These are phyloP conservation scores for Calephelis nemesis DNA, from an alignment of 1,140 invertebrate genomes.

Conservation along the genomic window DNA sequence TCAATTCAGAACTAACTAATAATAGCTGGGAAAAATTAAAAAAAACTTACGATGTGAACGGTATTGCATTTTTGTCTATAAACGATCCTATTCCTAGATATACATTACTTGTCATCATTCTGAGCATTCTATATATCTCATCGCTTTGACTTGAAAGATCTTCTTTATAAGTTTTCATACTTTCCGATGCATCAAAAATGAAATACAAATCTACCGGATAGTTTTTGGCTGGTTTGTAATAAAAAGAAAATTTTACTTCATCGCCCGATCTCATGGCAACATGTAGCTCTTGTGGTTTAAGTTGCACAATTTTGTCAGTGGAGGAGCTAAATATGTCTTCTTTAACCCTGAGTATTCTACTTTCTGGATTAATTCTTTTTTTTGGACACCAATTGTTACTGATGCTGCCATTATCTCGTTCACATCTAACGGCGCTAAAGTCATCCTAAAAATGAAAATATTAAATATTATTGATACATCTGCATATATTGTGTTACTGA, in stretches of 20 bases:
- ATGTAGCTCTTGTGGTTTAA: slow-evolving; percentile 55
- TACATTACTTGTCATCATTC: slow-evolving; percentile 90
- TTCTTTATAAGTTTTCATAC: slow-evolving; percentile 85
- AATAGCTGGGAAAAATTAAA: too few relatives aligned
- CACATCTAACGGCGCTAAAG: slow-evolving; percentile 24
- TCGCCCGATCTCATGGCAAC: slow-evolving; percentile 50
- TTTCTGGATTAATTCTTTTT: slow-evolving; percentile 28
- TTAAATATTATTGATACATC: too few relatives aligned
- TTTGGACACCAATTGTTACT: too few relatives aligned
- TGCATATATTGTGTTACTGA: not conserved
- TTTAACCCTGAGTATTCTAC: slow-evolving; percentile 1
- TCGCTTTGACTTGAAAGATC: slow-evolving; percentile 84
- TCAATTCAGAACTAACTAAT: too few relatives aligned
- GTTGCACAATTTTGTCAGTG: slow-evolving; percentile 46
- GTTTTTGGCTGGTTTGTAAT: slow-evolving; percentile 83
- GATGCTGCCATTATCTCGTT: too few relatives aligned
- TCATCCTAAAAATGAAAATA: slow-evolving; percentile 40
- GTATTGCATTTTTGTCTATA: slow-evolving; percentile 92
- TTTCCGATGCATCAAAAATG: slow-evolving; percentile 90
- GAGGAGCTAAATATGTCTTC: slow-evolving; percentile 40
- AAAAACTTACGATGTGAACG: slow-evolving; percentile 83
- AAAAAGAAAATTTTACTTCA: slow-evolving; percentile 44
- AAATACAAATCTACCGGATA: slow-evolving; percentile 95
- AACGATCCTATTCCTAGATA: slow-evolving; percentile 93
- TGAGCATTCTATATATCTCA: slow-evolving; percentile 83